A percentile compares a stretch with the other conserved stretches of the same genome.
These are phyloP conservation scores for Yponomeuta evonymella DNA, from an alignment of 2,888 invertebrate species.

Conservation along the genomic window DNA sequence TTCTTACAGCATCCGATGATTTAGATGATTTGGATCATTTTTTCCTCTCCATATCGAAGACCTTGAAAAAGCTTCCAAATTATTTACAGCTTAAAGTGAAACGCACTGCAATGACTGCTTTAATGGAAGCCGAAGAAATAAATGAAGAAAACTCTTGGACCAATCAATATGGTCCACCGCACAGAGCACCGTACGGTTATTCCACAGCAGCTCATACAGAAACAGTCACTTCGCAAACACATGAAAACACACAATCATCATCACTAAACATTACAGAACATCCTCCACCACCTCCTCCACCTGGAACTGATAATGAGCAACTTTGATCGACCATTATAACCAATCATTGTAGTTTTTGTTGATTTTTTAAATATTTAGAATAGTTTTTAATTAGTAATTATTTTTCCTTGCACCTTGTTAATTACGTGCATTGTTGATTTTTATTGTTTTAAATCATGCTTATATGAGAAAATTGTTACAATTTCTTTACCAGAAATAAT, in stretches of 20 bases:
- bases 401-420: slow-evolving; percentile 15
- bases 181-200: slow-evolving; percentile 21
- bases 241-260: slow-evolving; percentile 21
- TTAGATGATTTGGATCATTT: slow-evolving; percentile 17
- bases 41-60: slow-evolving; percentile 22
- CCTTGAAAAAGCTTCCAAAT: slow-evolving; percentile 21
- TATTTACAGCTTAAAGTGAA: slow-evolving; percentile 23
- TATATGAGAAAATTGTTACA: slow-evolving; percentile 16
- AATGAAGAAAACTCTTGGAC: slow-evolving; percentile 22
- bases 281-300: slow-evolving; percentile 19
- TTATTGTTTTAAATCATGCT: slow-evolving; percentile 13
- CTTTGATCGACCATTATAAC: slow-evolving; percentile 17
- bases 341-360: slow-evolving; percentile 16
- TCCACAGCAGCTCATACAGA: slow-evolving; percentile 20
- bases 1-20: slow-evolving; percentile 17
- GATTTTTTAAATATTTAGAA: slow-evolving; percentile 15
- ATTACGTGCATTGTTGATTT: slow-evolving; percentile 15
- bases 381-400: slow-evolving; percentile 15
- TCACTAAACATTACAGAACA: slow-evolving; percentile 20
- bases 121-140: slow-evolving; percentile 23
- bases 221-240: slow-evolving; percentile 21
- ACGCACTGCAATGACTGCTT: slow-evolving; percentile 22
- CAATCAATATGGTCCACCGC: slow-evolving; percentile 8
- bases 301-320: slow-evolving; percentile 18
- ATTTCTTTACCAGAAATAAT: slow-evolving; percentile 16